phyloP scores from a whole-genome alignment of 2,113 vertebrate species.

The Panurus biarmicus region DNA sequence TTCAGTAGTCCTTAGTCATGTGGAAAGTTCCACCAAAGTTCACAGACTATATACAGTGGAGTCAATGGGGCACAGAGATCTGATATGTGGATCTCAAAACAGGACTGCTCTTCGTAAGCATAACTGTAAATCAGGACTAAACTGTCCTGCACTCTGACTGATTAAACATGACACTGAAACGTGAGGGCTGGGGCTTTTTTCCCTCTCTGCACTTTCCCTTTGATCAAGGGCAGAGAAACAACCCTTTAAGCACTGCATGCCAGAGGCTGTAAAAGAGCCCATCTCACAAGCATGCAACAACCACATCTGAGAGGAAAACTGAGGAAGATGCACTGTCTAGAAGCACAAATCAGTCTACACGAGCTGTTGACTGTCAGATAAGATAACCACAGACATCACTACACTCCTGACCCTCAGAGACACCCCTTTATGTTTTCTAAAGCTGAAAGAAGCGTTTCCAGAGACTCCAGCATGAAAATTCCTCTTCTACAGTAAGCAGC shows the following conservation, averaged over 20 bases:
- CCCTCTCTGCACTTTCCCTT: constrained; percentile 10
- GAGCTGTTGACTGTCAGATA: neutral
- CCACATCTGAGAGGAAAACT: neutral
- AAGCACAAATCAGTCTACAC: neutral
- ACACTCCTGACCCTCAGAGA: neutral
- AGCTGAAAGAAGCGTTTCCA: neutral
- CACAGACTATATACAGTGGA: constrained; percentile 53
- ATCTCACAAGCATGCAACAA: neutral
- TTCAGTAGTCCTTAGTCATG: constrained; percentile 60
- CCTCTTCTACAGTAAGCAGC: neutral
- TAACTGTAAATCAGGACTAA: constrained; percentile 48
- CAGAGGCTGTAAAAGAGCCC: constrained; percentile 11
- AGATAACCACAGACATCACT: neutral
- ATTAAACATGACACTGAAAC: constrained; percentile 49
- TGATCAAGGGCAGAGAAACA: constrained; percentile 39
- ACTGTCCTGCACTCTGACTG: constrained; percentile 31
- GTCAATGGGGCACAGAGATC: constrained; percentile 61
- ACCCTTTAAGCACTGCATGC: constrained; percentile 6
- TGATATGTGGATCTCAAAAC: constrained; percentile 51
- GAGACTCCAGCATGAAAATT: neutral
- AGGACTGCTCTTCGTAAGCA: constrained; percentile 52
- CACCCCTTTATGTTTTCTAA: neutral
- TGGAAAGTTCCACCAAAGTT: constrained; percentile 55
- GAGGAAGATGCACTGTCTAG: neutral
- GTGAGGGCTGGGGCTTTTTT: neutral